Evolutionary conservation across 2,888 invertebrate species (phyloP).

Genomic region (Eilema griseolum): DNA sequence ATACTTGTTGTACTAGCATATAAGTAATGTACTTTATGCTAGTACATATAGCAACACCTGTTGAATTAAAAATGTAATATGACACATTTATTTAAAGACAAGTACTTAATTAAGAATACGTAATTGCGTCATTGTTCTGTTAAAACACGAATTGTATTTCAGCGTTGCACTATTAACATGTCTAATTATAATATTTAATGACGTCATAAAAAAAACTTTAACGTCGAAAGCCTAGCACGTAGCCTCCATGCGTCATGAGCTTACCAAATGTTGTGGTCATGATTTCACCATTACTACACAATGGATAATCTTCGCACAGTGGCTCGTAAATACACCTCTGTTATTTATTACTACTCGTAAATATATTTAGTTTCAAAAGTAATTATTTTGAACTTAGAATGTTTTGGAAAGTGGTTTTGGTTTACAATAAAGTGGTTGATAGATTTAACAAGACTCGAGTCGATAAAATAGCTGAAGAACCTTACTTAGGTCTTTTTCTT

Average conservation of each 20-base stretch:
- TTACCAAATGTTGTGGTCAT: conserved; percentile 35
- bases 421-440: conserved; percentile 2
- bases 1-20: not conserved
- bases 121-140: conserved; percentile 4
- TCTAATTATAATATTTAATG: not conserved
- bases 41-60: not conserved
- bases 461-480: not conserved
- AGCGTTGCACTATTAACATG: not conserved
- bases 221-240: conserved; percentile 13
- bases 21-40: too few species aligned
- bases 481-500: not conserved
- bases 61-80: too few species aligned
- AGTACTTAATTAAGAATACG: not conserved
- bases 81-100: not conserved
- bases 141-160: not conserved
- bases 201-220: not conserved
- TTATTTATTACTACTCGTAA: conserved; percentile 24
- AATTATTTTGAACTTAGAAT: conserved; percentile 8
- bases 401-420: conserved; percentile 3
- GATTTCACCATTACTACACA: conserved; percentile 36
- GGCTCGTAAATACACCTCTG: conserved; percentile 37
- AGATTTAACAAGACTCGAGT: not conserved
- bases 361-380: conserved; percentile 22
- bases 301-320: conserved; percentile 30
- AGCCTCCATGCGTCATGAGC: conserved; percentile 25